Base-by-base conservation (phyloP, 2,113 vertebrate species). In the Chascanopsetta lugubris region DNA sequence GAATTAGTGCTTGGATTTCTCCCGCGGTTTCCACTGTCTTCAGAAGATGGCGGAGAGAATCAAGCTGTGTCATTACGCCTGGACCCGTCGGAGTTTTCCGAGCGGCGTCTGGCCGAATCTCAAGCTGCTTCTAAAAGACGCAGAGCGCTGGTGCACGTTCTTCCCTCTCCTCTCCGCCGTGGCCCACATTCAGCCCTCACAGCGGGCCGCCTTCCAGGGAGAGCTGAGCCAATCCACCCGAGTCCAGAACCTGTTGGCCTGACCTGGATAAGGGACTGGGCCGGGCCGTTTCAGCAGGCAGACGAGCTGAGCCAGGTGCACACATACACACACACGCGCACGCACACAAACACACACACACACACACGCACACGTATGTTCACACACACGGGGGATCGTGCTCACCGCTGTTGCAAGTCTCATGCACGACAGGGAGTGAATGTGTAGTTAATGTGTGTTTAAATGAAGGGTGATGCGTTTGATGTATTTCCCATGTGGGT, bases 231-330 rank as follows among this genome's bases (percentile, higher is more conserved):
- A 87, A 89, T 86, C 78, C 53, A 61, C 80, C 86, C 42, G 76
- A 83, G 79, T 77, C 80, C 83, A 91, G 79, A 91, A 89, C 85
- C 87, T 88, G 84, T 73, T 84, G 76, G 81, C 87, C 81, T 88
- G 87, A 91, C 87, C 90, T 92, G 87, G 82, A 91, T 86, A 89
- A 84, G 50, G 82, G 85, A 83, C 88, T 81, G 77, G 79, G 80
- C 69, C 64, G 76, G 79, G 77, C 74, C 51, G 65, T 47, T 80
- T 45, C 17, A 81, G 72, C 57, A 80, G 68, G 75, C 67, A 42
- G 51, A 48, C 47, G 66, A 49, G 66, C 63, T 47, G 61, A 46
- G 26, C 73, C 61, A 83, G 67, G 69, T 54, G 75, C 24, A 29
- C 10, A 48, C 25, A 25, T 7, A 70, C 9, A 54, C n/a, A n/a